phyloP scores from a whole-genome alignment of 2,797 vertebrate genomes.

The Tauraco hartlaubi region DNA sequence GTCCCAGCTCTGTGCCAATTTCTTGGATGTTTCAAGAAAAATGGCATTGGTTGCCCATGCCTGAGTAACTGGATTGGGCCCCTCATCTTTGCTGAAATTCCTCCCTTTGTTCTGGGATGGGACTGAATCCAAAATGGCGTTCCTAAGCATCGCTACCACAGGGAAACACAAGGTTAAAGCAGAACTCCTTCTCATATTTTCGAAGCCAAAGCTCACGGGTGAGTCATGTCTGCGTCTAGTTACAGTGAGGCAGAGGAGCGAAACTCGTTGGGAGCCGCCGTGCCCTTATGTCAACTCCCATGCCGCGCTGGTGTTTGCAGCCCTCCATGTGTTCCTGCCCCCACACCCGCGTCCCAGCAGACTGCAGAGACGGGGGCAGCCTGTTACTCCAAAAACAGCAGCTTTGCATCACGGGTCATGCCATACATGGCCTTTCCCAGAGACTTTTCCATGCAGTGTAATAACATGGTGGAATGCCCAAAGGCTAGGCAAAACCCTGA shows the following conservation, averaged over 20 bases:
- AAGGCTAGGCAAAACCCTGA: not conserved
- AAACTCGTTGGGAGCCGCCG: not conserved
- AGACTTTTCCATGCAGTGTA: not conserved
- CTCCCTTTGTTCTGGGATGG: not conserved
- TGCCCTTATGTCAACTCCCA: not conserved
- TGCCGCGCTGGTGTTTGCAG: not conserved
- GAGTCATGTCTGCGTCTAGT: constrained; percentile 9
- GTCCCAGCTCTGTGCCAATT: not conserved
- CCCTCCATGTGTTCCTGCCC: not conserved
- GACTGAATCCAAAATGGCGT: not conserved
- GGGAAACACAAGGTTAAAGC: constrained; percentile 32
- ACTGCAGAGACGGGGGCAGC: not conserved
- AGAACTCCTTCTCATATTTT: not conserved
- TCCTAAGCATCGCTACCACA: not conserved
- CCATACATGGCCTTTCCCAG: not conserved
- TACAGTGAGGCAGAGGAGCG: not conserved
- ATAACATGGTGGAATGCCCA: not conserved
- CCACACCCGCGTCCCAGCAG: not conserved
- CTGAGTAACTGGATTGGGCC: not conserved
- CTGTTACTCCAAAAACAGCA: not conserved
- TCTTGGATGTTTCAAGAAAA: not conserved
- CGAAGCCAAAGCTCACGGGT: not conserved
- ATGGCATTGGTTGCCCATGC: not conserved
- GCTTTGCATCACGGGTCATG: not conserved
- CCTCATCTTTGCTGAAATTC: not conserved